Evolutionary conservation across 2,888 invertebrate species (phyloP), one percentile per base, ranked within the genome.

Genomic region (Aporophyla nigra): DNA sequence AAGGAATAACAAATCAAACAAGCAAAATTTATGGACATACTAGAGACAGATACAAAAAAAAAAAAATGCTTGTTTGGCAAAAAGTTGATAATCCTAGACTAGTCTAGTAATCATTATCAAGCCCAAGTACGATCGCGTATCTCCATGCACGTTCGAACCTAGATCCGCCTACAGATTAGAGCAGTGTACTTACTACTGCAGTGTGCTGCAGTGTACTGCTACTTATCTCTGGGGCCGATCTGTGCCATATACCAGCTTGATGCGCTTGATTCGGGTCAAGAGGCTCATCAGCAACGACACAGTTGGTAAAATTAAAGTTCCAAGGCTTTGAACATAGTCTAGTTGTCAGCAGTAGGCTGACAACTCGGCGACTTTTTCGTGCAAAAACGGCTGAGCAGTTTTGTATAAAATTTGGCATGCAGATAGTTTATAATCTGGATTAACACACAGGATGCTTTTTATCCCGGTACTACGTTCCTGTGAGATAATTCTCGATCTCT

Each of bases 221-320:
- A n/a, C 3, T 49, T n/a, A 66, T 70, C 5, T n/a, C 19, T 46
- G n/a, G 33, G 2, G 12, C n/a, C n/a, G 12, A 24, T 65, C 19
- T 21, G 16, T n/a, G n/a, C n/a, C 33, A 49, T 33, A 49, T 49
- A 46, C 16, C 12, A 49, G 19, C 33, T 65, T 19, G n/a, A 65
- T 65, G 70, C n/a, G 33, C 16, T 69, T 67, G 40, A 66, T 40
- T 40, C 51, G 10, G 10, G 24, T 16, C 43, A 53, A 27, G 68
- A 21, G 21, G 2, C 21, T 69, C 21, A 43, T 70, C 7, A 71
- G 43, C 16, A 27, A 40, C 10, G 10, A n/a, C n/a, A n/a, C 69
- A 5, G 33, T 27, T 19, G 16, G 43, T 71, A 10, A 16, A 24
- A 24, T 53, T 53, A 16, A 51, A 40, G 14, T 5, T 68, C 9